These are phyloP conservation scores for Eolophus roseicapilla DNA, from an alignment of 2,113 vertebrate species.

Conservation along the genomic window DNA sequence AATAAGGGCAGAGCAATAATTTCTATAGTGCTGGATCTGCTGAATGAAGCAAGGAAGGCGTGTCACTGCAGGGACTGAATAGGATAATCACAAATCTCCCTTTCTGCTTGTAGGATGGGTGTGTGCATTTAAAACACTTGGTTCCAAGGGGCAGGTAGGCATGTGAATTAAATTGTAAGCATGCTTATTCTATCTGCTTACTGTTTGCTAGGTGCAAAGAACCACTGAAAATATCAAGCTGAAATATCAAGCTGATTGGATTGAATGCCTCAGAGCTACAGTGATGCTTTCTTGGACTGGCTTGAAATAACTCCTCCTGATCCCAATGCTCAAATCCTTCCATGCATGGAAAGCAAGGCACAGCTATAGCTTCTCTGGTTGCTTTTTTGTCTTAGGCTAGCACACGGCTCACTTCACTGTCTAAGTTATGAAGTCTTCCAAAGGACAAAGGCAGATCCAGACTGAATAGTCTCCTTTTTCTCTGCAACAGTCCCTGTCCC, in stretches of 20 bases:
- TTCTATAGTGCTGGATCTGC: background rate
- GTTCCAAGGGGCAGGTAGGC: background rate
- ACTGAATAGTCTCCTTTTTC: background rate
- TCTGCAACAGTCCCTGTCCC: background rate
- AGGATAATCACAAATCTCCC: background rate
- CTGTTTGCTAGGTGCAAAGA: background rate
- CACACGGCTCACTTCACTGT: background rate
- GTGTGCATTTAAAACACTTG: background rate
- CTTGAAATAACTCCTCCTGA: background rate
- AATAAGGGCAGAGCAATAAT: background rate
- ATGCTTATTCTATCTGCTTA: background rate
- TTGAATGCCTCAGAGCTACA: background rate
- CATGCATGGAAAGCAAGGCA: background rate
- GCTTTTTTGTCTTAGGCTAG: background rate
- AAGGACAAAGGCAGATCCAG: background rate
- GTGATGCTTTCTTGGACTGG: background rate
- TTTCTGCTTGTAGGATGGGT: background rate
- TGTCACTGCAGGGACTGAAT: accelerated
- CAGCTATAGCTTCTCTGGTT: background rate
- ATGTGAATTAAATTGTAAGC: background rate
- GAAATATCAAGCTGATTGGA: background rate
- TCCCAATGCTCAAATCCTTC: background rate
- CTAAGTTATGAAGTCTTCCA: background rate
- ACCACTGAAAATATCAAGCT: background rate
- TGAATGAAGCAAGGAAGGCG: background rate